phyloP scores from a whole-genome alignment of 1,140 invertebrate genomes.

The Bactericera cockerelli region DNA sequence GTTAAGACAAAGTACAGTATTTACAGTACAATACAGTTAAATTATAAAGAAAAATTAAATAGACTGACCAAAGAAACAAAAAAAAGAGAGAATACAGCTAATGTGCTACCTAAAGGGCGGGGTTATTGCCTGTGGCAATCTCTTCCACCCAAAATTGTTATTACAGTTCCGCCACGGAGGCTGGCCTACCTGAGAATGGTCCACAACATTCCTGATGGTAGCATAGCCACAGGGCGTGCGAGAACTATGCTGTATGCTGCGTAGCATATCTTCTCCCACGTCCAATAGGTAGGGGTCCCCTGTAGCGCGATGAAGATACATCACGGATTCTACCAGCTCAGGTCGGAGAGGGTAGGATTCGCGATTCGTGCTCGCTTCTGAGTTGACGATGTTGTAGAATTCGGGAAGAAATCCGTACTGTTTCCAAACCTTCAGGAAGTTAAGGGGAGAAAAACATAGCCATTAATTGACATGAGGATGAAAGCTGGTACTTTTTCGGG shows the following conservation, averaged over 20 bases:
- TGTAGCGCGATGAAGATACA: constrained; percentile 92
- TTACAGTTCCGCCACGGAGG: too few relatives aligned
- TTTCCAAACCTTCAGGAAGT: constrained; percentile 91
- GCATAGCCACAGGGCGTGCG: constrained; percentile 93
- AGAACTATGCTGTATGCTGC: constrained; percentile 76
- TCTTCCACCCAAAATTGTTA: too few relatives aligned
- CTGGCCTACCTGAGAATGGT: too few relatives aligned
- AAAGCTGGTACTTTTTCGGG: too few relatives aligned
- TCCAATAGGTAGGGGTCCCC: constrained; percentile 80
- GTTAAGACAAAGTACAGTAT: too few relatives aligned
- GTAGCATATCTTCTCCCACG: constrained; percentile 76
- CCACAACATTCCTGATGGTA: constrained; percentile 47
- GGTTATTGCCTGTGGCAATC: too few relatives aligned
- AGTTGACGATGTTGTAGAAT: constrained; percentile 87
- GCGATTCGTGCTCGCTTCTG: constrained; percentile 62
- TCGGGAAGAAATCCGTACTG: constrained; percentile 96
- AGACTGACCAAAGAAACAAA: too few relatives aligned
- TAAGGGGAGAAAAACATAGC: constrained; percentile 85
- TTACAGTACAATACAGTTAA: too few relatives aligned
- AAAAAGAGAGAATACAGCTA: too few relatives aligned
- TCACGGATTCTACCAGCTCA: constrained; percentile 89
- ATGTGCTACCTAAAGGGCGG: too few relatives aligned
- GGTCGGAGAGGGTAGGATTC: constrained; percentile 92
- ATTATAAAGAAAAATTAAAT: too few relatives aligned
- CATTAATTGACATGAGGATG: too few relatives aligned